phyloP scores from a whole-genome alignment of 2,797 vertebrate genomes.

The Rhinophrynus dorsalis region DNA sequence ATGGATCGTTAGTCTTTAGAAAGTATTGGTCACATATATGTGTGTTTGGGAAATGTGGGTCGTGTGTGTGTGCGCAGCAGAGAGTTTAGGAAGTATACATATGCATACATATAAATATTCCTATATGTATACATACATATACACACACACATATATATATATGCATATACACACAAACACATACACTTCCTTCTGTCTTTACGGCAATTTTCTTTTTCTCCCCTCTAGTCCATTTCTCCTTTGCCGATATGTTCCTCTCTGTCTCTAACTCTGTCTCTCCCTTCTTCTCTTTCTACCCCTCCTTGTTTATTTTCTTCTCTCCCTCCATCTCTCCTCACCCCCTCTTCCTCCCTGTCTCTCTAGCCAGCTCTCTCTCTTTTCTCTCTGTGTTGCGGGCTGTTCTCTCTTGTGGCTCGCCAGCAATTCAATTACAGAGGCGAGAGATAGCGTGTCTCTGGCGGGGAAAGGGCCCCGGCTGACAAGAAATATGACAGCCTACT shows the following conservation, averaged over 20 bases:
- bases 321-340: background rate
- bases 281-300: background rate
- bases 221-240: background rate
- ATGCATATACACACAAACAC: no score
- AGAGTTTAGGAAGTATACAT: no score
- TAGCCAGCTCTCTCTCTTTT: conserved; percentile 9
- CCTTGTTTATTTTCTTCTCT: background rate
- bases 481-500: conserved; percentile 98
- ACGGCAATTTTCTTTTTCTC: background rate
- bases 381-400: conserved; percentile 50
- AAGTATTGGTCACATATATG: no score
- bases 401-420: conserved; percentile 83
- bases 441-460: conserved; percentile 91
- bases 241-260: no score
- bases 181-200: no score
- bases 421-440: conserved; percentile 97
- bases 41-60: no score
- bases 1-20: no score
- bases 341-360: background rate
- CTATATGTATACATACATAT: no score
- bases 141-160: no score
- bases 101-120: no score
- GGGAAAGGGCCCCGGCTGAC: conserved; percentile 90
- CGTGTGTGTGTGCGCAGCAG: no score
- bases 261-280: background rate